Evolutionary conservation across 2,888 invertebrate species (phyloP).

Genomic region (Apodemia zela): DNA sequence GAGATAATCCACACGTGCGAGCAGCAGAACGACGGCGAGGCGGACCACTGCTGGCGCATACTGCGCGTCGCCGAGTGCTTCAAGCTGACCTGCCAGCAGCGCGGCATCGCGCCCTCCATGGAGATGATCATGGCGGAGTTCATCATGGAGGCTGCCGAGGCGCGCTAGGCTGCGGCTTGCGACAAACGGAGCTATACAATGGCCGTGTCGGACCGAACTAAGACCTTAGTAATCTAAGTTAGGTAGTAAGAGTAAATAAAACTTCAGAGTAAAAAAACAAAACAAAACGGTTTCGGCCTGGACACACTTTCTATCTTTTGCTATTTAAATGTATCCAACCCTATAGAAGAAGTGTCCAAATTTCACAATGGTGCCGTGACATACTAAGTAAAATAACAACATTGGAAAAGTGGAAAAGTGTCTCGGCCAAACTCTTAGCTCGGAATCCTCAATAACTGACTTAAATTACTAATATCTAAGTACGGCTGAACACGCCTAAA

Average conservation of each 20-base stretch:
- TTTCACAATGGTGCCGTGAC: no score
- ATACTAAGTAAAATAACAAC: no score
- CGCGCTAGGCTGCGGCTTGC: background rate
- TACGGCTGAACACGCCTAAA: no score
- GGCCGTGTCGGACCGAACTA: background rate
- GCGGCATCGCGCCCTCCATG: slow-evolving; percentile 58
- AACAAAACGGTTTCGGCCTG: no score
- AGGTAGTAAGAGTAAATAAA: no score
- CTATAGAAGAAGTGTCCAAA: no score
- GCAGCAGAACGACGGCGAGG: slow-evolving; percentile 45
- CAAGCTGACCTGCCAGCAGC: slow-evolving; percentile 45
- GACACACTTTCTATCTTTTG: no score
- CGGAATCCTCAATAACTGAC: no score
- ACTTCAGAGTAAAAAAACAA: no score
- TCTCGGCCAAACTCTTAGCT: background rate
- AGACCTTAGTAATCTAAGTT: background rate
- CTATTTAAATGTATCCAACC: no score
- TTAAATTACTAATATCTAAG: no score
- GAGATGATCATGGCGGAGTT: slow-evolving; percentile 61
- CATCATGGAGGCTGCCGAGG: slow-evolving; percentile 52
- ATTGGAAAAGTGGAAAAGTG: no score
- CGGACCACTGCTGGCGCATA: slow-evolving; percentile 64
- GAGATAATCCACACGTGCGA: slow-evolving; percentile 56
- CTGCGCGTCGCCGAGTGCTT: slow-evolving; percentile 64
- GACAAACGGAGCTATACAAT: background rate